These are phyloP conservation scores for Botrylloides violaceus DNA, from an alignment of 23 tunicate genomes.

Conservation along the genomic window DNA sequence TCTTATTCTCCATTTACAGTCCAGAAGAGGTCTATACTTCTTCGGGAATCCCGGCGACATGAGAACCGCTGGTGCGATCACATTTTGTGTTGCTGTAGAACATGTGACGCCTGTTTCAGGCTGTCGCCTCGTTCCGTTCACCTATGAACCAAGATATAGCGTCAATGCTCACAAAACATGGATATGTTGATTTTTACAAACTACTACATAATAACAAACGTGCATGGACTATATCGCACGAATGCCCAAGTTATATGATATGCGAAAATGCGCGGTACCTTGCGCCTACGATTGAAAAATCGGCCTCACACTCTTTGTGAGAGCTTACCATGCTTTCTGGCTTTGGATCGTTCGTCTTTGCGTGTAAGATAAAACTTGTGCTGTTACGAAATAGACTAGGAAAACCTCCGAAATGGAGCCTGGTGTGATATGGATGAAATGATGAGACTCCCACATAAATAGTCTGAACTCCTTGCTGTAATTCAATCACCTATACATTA, in stretches of 20 bases:
- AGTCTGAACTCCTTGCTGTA: slow-evolving; percentile 3
- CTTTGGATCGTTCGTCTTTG: background rate
- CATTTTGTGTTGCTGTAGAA: background rate
- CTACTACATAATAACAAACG: too few relatives aligned
- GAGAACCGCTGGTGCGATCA: slow-evolving; percentile 27
- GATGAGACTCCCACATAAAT: slow-evolving; percentile 32
- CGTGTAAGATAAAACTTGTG: slow-evolving; percentile 28
- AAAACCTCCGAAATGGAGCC: slow-evolving; percentile 29
- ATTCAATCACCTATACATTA: background rate
- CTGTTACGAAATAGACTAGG: slow-evolving; percentile 6
- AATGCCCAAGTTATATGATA: too few relatives aligned
- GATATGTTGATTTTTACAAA: too few relatives aligned
- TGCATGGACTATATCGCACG: too few relatives aligned
- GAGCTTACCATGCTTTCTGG: slow-evolving; percentile 16
- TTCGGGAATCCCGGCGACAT: slow-evolving; percentile 45
- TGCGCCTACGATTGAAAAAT: too few relatives aligned
- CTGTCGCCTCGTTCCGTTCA: too few relatives aligned
- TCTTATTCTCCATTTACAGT: slow-evolving; percentile 38
- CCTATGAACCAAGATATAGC: too few relatives aligned
- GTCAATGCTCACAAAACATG: too few relatives aligned
- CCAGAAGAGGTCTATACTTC: slow-evolving; percentile 2
- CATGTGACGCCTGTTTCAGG: background rate
- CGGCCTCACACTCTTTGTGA: too few relatives aligned
- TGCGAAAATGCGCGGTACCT: too few relatives aligned
- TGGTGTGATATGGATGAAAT: slow-evolving; percentile 28